Conservation (phyloP, 2,113 vertebrate species). For the Odocoileus virginianus region DNA sequence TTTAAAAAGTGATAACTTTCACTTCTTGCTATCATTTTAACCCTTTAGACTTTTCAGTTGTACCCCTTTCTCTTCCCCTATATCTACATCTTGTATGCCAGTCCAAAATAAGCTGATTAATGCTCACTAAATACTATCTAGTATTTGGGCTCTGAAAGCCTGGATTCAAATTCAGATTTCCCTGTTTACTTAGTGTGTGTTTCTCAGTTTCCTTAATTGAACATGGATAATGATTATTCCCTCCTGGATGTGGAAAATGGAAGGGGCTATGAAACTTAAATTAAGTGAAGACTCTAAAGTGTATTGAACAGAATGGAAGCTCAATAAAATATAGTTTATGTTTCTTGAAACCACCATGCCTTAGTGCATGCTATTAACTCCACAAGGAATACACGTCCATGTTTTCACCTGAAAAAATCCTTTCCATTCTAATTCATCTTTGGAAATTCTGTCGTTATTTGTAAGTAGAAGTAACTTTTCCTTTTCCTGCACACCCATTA, state of each 20-base stretch:
- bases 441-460: not conserved
- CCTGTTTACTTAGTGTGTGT: not conserved
- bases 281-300: not conserved
- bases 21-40: not conserved
- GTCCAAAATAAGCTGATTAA: not conserved
- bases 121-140: not conserved
- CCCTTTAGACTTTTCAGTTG: not conserved
- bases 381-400: not conserved
- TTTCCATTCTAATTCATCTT: not conserved
- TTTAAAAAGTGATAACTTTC: not conserved
- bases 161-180: not conserved
- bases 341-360: not conserved
- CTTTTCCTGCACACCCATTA: not conserved
- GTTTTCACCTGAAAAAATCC: not conserved
- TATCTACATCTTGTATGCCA: not conserved
- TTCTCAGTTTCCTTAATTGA: not conserved
- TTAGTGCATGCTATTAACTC: not conserved
- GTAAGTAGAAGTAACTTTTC: not conserved
- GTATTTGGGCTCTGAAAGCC: not conserved
- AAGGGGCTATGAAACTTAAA: not conserved
- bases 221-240: not conserved
- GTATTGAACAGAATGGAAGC: not conserved
- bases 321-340: not conserved
- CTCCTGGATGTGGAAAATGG: not conserved
- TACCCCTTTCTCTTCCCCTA: not conserved